phyloP scores from a whole-genome alignment of 2,888 invertebrate genomes.

The Taphrorychus bicolor region DNA sequence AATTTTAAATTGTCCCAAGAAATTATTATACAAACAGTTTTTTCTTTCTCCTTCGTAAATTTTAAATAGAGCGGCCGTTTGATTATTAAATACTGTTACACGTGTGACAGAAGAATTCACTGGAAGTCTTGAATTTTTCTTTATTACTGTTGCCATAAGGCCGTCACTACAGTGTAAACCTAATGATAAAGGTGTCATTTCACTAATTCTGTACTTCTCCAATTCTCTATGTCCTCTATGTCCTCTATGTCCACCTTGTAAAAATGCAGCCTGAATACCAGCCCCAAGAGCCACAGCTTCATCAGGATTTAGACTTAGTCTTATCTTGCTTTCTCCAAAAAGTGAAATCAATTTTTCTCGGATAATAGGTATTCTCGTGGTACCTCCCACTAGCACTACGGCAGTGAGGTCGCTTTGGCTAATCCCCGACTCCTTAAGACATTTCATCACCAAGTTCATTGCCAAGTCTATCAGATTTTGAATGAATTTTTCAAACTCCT shows the following conservation, averaged over 20 bases:
- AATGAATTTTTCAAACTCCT: slow-evolving; percentile 44
- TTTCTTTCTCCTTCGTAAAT: slow-evolving; percentile 44
- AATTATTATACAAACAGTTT: slow-evolving; percentile 40
- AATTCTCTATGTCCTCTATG: no score
- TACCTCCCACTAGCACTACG: slow-evolving; percentile 49
- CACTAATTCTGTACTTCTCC: slow-evolving; percentile 38
- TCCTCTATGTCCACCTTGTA: slow-evolving; percentile 23
- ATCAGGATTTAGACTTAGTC: slow-evolving; percentile 44
- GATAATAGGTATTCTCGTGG: slow-evolving; percentile 48
- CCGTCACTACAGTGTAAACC: slow-evolving; percentile 36
- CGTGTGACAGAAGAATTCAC: not conserved
- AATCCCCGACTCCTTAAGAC: slow-evolving; percentile 41
- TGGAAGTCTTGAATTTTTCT: slow-evolving; percentile 41
- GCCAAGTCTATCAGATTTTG: slow-evolving; percentile 42
- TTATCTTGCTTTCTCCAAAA: slow-evolving; percentile 39
- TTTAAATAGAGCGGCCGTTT: slow-evolving; percentile 9
- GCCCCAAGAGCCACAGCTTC: slow-evolving; percentile 48
- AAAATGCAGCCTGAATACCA: slow-evolving; percentile 42
- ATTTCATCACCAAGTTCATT: slow-evolving; percentile 40
- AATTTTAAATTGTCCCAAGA: slow-evolving; percentile 36
- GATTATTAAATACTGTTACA: slow-evolving; percentile 20
- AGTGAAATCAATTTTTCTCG: slow-evolving; percentile 36
- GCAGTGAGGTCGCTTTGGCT: slow-evolving; percentile 43
- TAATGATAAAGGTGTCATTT: slow-evolving; percentile 45
- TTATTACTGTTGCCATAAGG: slow-evolving; percentile 41